Evolutionary conservation across 2,888 invertebrate species (phyloP), one percentile per base, ranked within the genome.

Genomic region (Agrotis puta): DNA sequence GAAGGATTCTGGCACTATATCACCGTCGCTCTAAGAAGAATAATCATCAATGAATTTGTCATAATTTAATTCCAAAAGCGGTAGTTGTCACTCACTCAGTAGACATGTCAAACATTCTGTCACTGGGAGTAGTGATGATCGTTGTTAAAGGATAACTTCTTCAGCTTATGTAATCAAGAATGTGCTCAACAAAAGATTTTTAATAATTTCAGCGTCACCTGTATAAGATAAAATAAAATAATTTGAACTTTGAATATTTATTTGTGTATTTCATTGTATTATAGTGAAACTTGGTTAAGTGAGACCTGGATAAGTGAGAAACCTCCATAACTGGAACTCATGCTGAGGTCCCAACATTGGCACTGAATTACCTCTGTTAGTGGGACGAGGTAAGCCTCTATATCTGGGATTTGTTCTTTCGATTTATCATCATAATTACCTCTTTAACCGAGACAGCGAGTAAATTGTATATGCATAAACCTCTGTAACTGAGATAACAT

Each of bases 61-160:
- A 47, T 51, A 9, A n/a, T 4, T 1, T 33, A 43, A 48, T 14
- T 13, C 33, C 47, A 13, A 14, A 20, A 59, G 51, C 47, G 53
- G 14, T 18, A 70, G 73, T 64, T 20, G 64, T 70, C 27, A 27
- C 27, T 27, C 27, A 27, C 27, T 27, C 27, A 27, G 27, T 27
- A 27, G 27, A 27, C 27, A 27, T 27, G 27, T 27, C 27, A 27
- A 27, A 27, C 27, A 27, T 5, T 27, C 27, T 27, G 27, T 27
- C 27, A 27, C 27, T 27, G 27, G 27, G 27, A 4, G 27, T 27
- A 27, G 27, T 27, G 27, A 27, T 27, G 4, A 27, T 5, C 5
- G 6, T 5, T 27, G 27, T 5, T 27, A 27, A 27, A 27, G 54
- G 16, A 54, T n/a, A n/a, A 58, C 14, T 22, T 22, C 13, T 51